Evolutionary conservation across 1,140 invertebrate genomes (phyloP).

Genomic region (Platyscapa corneri): DNA sequence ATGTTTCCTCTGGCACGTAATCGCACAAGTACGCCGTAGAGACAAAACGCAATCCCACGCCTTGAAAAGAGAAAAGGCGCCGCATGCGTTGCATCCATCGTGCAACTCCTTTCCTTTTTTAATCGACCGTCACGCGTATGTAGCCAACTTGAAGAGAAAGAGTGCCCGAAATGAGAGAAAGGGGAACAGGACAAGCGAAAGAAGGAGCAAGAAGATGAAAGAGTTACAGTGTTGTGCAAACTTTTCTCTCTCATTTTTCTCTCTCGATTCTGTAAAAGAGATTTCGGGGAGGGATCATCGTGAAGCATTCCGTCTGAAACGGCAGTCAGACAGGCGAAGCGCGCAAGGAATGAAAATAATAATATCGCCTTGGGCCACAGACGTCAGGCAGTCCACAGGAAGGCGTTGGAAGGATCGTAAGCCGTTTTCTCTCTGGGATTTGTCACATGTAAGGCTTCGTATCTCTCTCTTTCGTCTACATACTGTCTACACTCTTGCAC

Average conservation of each 20-base stretch:
- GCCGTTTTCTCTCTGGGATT: not conserved
- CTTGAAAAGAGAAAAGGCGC: not conserved
- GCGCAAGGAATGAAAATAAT: constrained; percentile 52
- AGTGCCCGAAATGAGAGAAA: not conserved
- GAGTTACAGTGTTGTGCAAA: not conserved
- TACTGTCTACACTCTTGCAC: not conserved
- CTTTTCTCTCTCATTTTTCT: too few species aligned
- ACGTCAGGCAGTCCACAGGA: constrained; percentile 8
- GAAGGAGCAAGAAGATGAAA: not conserved
- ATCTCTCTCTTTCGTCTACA: not conserved
- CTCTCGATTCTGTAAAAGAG: too few species aligned
- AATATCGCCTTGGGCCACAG: constrained; percentile 36
- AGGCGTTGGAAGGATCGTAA: constrained; percentile 9
- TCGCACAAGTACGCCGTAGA: not conserved
- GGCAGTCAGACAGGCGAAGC: constrained; percentile 10
- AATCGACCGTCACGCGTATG: not conserved
- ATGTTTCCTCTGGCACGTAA: constrained; percentile 5
- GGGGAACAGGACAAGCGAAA: too few species aligned
- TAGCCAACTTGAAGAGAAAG: constrained; percentile 18
- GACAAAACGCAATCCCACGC: constrained; percentile 27
- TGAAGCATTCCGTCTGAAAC: not conserved
- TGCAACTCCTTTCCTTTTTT: not conserved
- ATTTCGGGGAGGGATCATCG: too few species aligned
- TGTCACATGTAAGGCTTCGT: constrained; percentile 37
- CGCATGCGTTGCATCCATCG: not conserved